Evolutionary conservation across 1,140 invertebrate genomes (phyloP).

Genomic region (Chironomus striatipennis): DNA sequence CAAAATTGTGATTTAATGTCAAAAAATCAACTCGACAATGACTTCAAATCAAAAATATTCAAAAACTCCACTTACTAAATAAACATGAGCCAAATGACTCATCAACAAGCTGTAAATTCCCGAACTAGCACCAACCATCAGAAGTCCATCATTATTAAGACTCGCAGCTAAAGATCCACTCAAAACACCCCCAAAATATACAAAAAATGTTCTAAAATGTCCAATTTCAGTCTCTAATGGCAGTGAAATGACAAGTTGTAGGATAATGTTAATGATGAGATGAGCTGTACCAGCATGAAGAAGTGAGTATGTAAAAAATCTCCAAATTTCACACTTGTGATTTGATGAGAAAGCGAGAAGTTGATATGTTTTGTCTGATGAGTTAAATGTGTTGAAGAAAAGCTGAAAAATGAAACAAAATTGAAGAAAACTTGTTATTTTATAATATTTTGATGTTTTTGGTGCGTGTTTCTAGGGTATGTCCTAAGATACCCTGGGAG

Average conservation of each 20-base stretch:
- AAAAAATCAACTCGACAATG: too few relatives aligned
- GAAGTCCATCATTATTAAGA: constrained; percentile 65
- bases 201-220: constrained; percentile 56
- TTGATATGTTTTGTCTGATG: constrained; percentile 38
- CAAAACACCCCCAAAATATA: constrained; percentile 61
- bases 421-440: background rate
- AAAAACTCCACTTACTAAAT: constrained; percentile 73
- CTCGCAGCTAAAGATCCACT: constrained; percentile 68
- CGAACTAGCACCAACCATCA: constrained; percentile 81
- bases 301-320: constrained; percentile 74
- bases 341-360: constrained; percentile 61
- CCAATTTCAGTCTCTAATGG: constrained; percentile 77
- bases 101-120: constrained; percentile 90
- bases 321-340: constrained; percentile 61
- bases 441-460: background rate
- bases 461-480: background rate
- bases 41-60: too few relatives aligned
- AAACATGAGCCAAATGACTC: constrained; percentile 82
- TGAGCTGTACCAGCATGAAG: constrained; percentile 64
- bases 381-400: background rate
- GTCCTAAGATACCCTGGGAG: too few relatives aligned
- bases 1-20: too few relatives aligned
- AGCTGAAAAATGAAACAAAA: background rate
- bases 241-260: constrained; percentile 58
- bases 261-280: constrained; percentile 51